Conservation (phyloP, 2,888 invertebrate genomes). For the Drosophila acutilabella region DNA sequence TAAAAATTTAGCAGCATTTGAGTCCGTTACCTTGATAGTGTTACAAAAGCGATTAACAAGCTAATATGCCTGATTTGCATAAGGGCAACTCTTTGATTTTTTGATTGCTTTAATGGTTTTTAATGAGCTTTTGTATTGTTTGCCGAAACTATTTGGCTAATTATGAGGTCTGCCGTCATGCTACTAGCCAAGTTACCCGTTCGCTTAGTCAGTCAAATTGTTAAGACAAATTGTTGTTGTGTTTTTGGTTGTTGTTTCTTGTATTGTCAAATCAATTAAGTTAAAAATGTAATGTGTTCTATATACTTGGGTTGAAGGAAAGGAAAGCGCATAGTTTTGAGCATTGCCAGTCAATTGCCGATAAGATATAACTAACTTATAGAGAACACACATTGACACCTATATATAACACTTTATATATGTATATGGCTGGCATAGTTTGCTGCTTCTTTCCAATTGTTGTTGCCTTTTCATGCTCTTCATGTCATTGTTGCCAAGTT, state of each 20-base stretch:
- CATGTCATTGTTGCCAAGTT: conserved; percentile 72
- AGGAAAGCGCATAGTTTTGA: conserved; percentile 50
- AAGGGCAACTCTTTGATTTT: conserved; percentile 14
- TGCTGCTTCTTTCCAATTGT: conserved; percentile 37
- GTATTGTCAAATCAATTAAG: conserved; percentile 60
- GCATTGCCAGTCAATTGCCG: conserved; percentile 59
- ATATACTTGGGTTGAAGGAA: conserved; percentile 38
- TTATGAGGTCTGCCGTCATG: conserved; percentile 32
- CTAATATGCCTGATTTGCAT: background rate
- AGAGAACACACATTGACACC: conserved; percentile 20
- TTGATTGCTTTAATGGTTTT: conserved; percentile 43
- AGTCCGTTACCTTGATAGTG: background rate
- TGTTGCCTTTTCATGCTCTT: conserved; percentile 36
- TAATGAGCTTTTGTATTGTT: conserved; percentile 14
- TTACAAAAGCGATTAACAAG: background rate
- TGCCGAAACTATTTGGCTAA: conserved; percentile 30
- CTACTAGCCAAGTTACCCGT: conserved; percentile 29
- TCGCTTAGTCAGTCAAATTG: conserved; percentile 28
- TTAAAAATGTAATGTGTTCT: conserved; percentile 54
- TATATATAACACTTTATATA: background rate
- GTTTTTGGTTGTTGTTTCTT: conserved; percentile 11
- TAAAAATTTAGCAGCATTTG: too few species aligned
- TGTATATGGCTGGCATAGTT: conserved; percentile 64
- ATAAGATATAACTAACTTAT: conserved; percentile 67
- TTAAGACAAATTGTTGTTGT: conserved; percentile 9